Conservation (phyloP, 92 coral and sea anemone genomes). For the Paramuricea clavata region DNA sequence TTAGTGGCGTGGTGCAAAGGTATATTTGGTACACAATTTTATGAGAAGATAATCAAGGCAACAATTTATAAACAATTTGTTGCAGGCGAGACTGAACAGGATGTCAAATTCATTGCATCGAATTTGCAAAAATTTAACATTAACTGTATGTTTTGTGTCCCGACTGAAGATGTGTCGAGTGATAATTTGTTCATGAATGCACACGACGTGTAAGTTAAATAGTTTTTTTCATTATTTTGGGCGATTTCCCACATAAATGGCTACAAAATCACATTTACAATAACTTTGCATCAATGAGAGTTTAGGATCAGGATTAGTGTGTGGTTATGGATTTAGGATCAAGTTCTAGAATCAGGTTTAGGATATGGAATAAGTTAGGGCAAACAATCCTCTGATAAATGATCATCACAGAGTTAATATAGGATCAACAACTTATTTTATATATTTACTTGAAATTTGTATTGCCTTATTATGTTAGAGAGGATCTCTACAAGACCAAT, state of each 20-base stretch:
- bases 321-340: no score
- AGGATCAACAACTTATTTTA: no score
- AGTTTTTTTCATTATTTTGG: no score
- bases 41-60: conserved; percentile 71
- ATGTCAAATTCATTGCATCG: conserved; percentile 67
- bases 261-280: no score
- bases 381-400: no score
- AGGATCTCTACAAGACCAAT: conserved; percentile 18
- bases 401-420: no score
- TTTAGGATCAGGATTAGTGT: no score
- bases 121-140: conserved; percentile 70
- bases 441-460: background rate
- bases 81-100: conserved; percentile 82
- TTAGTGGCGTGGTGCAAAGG: conserved; percentile 70
- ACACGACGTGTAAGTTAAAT: conserved; percentile 59
- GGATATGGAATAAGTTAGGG: no score
- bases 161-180: conserved; percentile 79
- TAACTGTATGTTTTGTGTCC: conserved; percentile 82
- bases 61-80: conserved; percentile 96
- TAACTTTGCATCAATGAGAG: no score
- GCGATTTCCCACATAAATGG: no score
- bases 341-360: no score
- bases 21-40: conserved; percentile 75
- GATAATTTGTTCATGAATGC: conserved; percentile 54
- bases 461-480: background rate